phyloP scores from a whole-genome alignment of 2,888 invertebrate genomes.

The Drosophila subsilvestris region DNA sequence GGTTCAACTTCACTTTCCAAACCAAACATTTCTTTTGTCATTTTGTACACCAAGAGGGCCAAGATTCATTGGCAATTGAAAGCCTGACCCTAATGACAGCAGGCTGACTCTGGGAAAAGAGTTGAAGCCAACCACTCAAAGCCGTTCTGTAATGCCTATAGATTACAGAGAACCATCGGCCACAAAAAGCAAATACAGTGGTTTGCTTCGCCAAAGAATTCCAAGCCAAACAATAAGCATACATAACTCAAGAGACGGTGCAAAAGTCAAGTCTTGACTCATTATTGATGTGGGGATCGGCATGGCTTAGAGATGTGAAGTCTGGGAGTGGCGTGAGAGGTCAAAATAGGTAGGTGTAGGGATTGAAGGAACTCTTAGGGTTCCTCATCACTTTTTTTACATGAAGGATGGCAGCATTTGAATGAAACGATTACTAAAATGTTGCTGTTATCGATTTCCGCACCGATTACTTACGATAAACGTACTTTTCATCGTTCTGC shows the following conservation, averaged over 20 bases:
- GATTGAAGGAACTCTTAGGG: background rate
- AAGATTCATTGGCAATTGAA: slow-evolving; percentile 42
- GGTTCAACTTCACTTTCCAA: slow-evolving; percentile 3
- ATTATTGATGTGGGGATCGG: slow-evolving; percentile 55
- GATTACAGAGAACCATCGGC: slow-evolving; percentile 36
- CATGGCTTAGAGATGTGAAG: background rate
- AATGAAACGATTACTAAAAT: background rate
- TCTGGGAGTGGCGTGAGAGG: background rate
- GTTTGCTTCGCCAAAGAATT: slow-evolving; percentile 1
- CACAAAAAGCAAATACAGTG: slow-evolving; percentile 5
- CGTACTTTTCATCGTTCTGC: too few species aligned
- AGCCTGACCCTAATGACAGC: slow-evolving; percentile 67
- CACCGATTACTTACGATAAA: background rate
- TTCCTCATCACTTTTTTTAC: background rate
- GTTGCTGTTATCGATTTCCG: background rate
- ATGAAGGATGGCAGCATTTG: background rate
- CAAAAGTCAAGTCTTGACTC: slow-evolving; percentile 51
- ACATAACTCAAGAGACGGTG: slow-evolving; percentile 61
- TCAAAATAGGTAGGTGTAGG: background rate
- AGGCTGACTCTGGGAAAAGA: slow-evolving; percentile 38
- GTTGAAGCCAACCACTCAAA: background rate
- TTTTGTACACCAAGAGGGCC: background rate
- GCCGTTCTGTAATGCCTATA: slow-evolving; percentile 10
- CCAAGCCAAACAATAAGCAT: slow-evolving; percentile 55
- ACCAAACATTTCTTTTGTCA: slow-evolving; percentile 10